Base-by-base conservation (phyloP, 2,113 vertebrate genomes). In the Salvelinus alpinus region DNA sequence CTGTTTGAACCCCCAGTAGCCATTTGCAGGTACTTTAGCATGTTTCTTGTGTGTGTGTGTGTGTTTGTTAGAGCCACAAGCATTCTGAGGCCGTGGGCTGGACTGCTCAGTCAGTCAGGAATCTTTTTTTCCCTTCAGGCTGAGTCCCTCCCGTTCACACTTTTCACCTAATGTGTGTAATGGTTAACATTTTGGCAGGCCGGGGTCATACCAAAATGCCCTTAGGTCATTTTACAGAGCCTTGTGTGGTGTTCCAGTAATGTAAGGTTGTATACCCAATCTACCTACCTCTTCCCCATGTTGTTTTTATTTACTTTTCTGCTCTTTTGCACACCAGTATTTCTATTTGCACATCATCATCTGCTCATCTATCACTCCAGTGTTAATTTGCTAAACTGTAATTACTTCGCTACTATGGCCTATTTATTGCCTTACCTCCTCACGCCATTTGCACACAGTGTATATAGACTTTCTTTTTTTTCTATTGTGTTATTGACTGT, bases 151-250 rank as follows among this genome's bases (percentile, higher is more conserved):
- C 4, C 14, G 3, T 34, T 67, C 29, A 59, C 25, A 29, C 51
- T 59, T 18, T 44, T 38, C 12, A 29, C 44, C 65, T 34, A 73
- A 64, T 34, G 18, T 0, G 34, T n/a, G 8, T 48, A 62, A 74
- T 62, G 60, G 70, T 78, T 81, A 78, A 78, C 62, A 31, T 51
- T 34, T 72, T 24, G 73, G 54, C 18, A 31, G 31, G 51, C 29
- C 20, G 47, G 12, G 44, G 47, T 31, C 14, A 66, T 29, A 14
- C 1, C 9, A 44, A 24, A 66, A 65, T 22, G 20, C 14, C 25
- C 4, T 54, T 14, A 54, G 54, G 54, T 16, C 0, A 16, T 57
- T 57, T 44, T 44, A 7, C 54, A 57, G 4, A 57, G 13, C 18
- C 54, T 5, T 14, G 14, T 14, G 54, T 57, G 16, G 20, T 20